Evolutionary conservation across 2,888 invertebrate species (phyloP).

Genomic region (Gymnosoma rotundatum): DNA sequence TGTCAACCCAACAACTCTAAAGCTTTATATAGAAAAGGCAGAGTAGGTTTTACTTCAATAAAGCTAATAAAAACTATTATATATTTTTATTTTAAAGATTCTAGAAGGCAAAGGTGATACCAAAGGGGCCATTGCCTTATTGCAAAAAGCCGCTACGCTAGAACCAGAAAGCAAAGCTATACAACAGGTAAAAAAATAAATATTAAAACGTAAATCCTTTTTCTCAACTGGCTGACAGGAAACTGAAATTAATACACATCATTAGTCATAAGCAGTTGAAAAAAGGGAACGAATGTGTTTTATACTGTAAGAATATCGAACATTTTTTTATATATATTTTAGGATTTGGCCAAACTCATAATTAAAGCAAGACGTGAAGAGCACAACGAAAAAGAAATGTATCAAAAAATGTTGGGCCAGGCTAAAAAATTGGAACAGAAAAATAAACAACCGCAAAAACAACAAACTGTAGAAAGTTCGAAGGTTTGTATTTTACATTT

Average conservation of each 20-base stretch:
- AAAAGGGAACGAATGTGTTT: too few relatives aligned
- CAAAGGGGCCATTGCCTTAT: slow-evolving; percentile 86
- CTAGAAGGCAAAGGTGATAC: slow-evolving; percentile 87
- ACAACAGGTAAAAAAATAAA: slow-evolving; percentile 79
- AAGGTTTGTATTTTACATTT: slow-evolving; percentile 74
- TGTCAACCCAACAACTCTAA: slow-evolving; percentile 95
- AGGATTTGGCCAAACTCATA: slow-evolving; percentile 84
- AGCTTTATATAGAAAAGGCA: slow-evolving; percentile 93
- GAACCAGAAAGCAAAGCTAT: slow-evolving; percentile 86
- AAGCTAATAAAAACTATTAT: neutral
- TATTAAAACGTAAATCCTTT: neutral
- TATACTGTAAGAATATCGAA: neutral
- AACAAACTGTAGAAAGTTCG: slow-evolving; percentile 78
- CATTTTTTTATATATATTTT: neutral
- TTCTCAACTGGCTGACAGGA: too few relatives aligned
- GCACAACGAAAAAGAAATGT: slow-evolving; percentile 86
- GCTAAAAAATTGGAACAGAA: slow-evolving; percentile 82
- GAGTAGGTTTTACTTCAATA: slow-evolving; percentile 80
- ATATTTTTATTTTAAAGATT: slow-evolving; percentile 82
- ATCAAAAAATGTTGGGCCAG: slow-evolving; percentile 86
- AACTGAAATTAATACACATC: too few relatives aligned
- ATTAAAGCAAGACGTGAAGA: slow-evolving; percentile 84
- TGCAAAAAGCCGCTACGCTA: slow-evolving; percentile 85
- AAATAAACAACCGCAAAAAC: slow-evolving; percentile 76
- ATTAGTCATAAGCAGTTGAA: too few relatives aligned